Evolutionary conservation across 2,113 vertebrate species (phyloP), one percentile per base, ranked within the genome.

Genomic region (Variabilichromis moorii): DNA sequence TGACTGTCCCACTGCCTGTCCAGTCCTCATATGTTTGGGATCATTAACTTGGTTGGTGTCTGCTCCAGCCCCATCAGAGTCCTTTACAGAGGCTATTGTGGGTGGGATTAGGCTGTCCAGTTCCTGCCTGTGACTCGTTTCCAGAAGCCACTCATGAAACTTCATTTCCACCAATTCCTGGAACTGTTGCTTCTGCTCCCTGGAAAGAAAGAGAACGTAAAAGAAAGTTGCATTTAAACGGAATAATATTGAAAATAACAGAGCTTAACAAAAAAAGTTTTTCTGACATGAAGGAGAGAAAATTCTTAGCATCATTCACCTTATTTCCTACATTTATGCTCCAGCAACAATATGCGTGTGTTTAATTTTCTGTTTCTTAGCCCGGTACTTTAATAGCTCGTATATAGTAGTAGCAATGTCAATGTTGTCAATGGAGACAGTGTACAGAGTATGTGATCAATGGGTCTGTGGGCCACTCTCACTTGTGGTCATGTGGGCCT

Each of bases 121-220:
- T 89, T 99, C 98, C 86, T 97, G 97, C 8, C 95, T 92, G 92
- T 98, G 97, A 35, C 98, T 98, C 0, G 97, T 98, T 53, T 97
- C 93, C 68, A 97, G 86, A 50, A 99, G 94, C 99, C 98, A 99
- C 68, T 98, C 97, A 1, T 97, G 98, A 93, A 99, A 99, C 89
- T 98, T 97, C 57, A 96, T 94, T 89, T 98, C 98, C 82, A 99
- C 98, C 86, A 99, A 40, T 5, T 95, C 47, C 96, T 98, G 97
- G 91, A 99, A 98, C 93, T 97, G 96, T 4, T 93, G 96, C 91
- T 96, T 97, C 94, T 99, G 98, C 82, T 98, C 96, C 94, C 99
- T 99, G 82, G 40, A 80, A n/a, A 86, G 8, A 89, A 2, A 61
- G n/a, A 24, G 80, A 2, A 73, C 4, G 13, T 31, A 57, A 66